Evolutionary conservation across 2,888 invertebrate genomes (phyloP), one percentile per base, ranked within the genome.

Genomic region (Diarsia brunnea): DNA sequence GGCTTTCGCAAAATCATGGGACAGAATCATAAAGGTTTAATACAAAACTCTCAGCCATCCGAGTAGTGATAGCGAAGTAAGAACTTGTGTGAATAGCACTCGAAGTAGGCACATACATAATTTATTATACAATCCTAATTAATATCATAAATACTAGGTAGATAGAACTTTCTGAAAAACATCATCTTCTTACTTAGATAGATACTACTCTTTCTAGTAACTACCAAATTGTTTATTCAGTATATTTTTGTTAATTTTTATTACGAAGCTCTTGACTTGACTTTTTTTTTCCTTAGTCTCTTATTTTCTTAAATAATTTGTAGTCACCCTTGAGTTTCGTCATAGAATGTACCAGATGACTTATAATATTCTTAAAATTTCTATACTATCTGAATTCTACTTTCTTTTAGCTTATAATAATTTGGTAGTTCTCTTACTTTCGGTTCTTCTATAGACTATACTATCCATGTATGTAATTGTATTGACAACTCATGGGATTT

Each of bases 31-130:
- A 69, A 79, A 78, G 76, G 76, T 82, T 84, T 81, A 84, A 51
- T 75, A 83, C 74, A 74, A 76, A 83, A 75, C 75, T 87, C 73
- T 87, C 73, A 73, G 71, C 74, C 88, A 89, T 89, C 72, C 74
- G 78, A 86, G 88, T 90, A 90, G 90, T 75, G 49, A 80, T 87
- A 90, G 85, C 67, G 71, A 81, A 83, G 81, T 85, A 75, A 75
- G 45, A 80, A 73, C 73, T 90, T 84, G 85, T 89, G 88, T 90
- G 89, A 86, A 87, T 88, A 88, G 88, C 86, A 87, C 84, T 79
- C 73, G 58, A 82, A 51, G 31, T 83, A 85, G 81, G 86, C 84
- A 86, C 76, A 60, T 81, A 74, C 71, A 70, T 27, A 75, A 55
- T 45, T 27, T 60, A 69, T 69, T 60, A 76, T 80, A 69, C 8